Percentiles rank a stretch among this genome's conserved stretches.
Conservation (phyloP, 2,113 vertebrate species). For the Numida meleagris region DNA sequence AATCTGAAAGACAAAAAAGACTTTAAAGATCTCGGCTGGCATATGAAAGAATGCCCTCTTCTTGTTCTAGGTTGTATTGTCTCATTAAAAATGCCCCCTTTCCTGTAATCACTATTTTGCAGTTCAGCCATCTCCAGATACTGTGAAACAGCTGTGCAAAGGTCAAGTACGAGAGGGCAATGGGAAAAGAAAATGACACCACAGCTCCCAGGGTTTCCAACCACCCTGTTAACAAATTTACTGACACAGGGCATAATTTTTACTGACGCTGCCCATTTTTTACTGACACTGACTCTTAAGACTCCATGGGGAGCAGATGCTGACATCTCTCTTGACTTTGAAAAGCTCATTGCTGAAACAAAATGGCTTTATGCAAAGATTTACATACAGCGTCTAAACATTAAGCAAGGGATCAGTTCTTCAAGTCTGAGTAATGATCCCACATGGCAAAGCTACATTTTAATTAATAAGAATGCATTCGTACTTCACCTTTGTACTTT, state of each 20-base stretch:
- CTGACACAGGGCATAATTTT: slow-evolving; percentile 66
- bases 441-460: slow-evolving; percentile 34
- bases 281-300: slow-evolving; percentile 56
- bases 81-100: slow-evolving; percentile 63
- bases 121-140: slow-evolving; percentile 63
- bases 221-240: slow-evolving; percentile 61
- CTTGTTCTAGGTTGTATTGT: slow-evolving; percentile 45
- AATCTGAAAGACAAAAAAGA: slow-evolving; percentile 38
- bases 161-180: slow-evolving; percentile 58
- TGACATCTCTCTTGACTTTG: slow-evolving; percentile 61
- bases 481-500: not conserved
- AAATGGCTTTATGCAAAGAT: slow-evolving; percentile 67
- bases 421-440: slow-evolving; percentile 57
- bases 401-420: slow-evolving; percentile 47
- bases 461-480: slow-evolving; percentile 32
- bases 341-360: slow-evolving; percentile 57
- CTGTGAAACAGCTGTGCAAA: slow-evolving; percentile 65
- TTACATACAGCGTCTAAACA: slow-evolving; percentile 68
- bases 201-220: slow-evolving; percentile 35
- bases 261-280: slow-evolving; percentile 58
- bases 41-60: slow-evolving; percentile 46
- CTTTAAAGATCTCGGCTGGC: slow-evolving; percentile 36
- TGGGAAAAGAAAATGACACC: slow-evolving; percentile 46
- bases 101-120: slow-evolving; percentile 54
- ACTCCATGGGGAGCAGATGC: slow-evolving; percentile 52